Evolutionary conservation across 64 coral and sea anemone species (phyloP).

Genomic region (Platygyra sinensis): DNA sequence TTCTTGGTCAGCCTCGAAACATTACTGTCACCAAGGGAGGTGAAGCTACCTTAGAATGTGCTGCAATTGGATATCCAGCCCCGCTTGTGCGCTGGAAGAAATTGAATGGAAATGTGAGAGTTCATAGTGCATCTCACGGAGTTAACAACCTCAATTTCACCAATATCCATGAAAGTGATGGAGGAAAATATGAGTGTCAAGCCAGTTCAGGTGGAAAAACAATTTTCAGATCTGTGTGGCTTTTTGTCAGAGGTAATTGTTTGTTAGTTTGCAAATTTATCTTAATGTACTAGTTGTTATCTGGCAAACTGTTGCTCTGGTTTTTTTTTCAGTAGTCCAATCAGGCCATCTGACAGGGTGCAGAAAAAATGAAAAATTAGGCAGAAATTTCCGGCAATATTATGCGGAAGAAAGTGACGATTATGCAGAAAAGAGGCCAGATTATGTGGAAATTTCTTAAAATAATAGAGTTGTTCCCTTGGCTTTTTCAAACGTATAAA

Average conservation of each 20-base stretch:
- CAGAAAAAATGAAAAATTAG: too few species aligned
- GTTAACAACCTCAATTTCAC: constrained; percentile 64
- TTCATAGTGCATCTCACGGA: constrained; percentile 2
- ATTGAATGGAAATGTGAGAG: constrained; percentile 10
- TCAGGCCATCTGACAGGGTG: too few species aligned
- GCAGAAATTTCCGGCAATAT: too few species aligned
- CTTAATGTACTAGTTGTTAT: too few species aligned
- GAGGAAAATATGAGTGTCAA: constrained; percentile 73
- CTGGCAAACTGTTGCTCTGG: too few species aligned
- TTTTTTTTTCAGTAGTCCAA: too few species aligned
- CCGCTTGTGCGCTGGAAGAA: constrained; percentile 78
- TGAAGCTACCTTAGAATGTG: constrained; percentile 71
- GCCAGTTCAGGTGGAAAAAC: constrained; percentile 66
- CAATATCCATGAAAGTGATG: constrained; percentile 46
- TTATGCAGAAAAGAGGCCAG: too few species aligned
- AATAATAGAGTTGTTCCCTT: too few species aligned
- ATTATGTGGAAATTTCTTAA: too few species aligned
- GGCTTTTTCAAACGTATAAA: too few species aligned
- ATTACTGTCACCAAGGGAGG: constrained; percentile 52
- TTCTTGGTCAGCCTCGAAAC: constrained; percentile 62
- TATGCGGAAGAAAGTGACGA: too few species aligned
- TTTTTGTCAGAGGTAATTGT: constrained; percentile 80
- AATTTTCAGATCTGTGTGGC: constrained; percentile 64
- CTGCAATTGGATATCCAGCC: constrained; percentile 66
- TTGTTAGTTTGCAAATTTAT: neutral